phyloP scores from a whole-genome alignment of 1,140 invertebrate genomes.

The Anastatus disparis region DNA sequence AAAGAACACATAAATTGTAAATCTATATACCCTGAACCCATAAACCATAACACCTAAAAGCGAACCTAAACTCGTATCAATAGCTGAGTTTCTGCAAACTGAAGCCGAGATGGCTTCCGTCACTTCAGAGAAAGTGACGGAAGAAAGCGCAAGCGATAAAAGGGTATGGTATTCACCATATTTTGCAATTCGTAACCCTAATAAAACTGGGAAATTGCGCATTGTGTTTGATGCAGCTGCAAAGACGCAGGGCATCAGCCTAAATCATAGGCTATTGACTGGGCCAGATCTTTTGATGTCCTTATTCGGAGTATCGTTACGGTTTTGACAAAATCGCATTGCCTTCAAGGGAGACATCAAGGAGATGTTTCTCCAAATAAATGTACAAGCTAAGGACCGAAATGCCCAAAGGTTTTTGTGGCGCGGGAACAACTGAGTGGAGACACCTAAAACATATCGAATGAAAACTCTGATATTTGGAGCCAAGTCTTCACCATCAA shows the following conservation, averaged over 20 bases:
- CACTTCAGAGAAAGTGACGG: too few species aligned
- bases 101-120: too few species aligned
- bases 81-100: too few species aligned
- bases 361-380: not conserved
- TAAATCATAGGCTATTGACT: constrained; percentile 33
- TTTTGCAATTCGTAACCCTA: constrained; percentile 15
- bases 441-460: not conserved
- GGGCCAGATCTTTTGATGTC: not conserved
- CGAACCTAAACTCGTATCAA: too few species aligned
- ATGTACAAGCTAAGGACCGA: not conserved
- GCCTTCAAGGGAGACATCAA: not conserved
- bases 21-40: too few species aligned
- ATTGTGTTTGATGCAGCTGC: too few species aligned
- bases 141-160: too few species aligned
- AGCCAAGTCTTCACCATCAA: too few species aligned
- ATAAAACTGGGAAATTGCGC: constrained; percentile 26
- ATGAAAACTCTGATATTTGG: constrained; percentile 40
- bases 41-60: too few species aligned
- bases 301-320: not conserved
- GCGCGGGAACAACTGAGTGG: not conserved
- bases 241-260: constrained; percentile 5
- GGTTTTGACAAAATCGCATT: not conserved
- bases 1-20: too few species aligned
- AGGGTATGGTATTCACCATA: constrained; percentile 29
- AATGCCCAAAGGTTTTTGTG: not conserved